Evolutionary conservation across 2,113 vertebrate species (phyloP).

Genomic region (Carlito syrichta): DNA sequence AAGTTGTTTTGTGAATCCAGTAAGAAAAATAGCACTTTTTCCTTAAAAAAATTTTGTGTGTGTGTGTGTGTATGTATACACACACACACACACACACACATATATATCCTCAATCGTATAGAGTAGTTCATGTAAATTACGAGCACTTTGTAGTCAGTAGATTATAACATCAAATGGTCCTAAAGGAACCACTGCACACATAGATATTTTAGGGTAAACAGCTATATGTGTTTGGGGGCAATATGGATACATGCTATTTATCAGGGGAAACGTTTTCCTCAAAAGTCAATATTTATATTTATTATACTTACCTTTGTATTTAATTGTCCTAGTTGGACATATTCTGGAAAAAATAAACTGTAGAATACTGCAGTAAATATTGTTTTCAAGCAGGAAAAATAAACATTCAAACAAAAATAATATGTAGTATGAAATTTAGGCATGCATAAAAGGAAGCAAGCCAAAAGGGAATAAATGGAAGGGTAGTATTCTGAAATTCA

Average conservation of each 20-base stretch:
- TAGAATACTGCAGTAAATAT: neutral
- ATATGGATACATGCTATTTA: neutral
- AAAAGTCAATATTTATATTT: neutral
- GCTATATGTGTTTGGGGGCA: neutral
- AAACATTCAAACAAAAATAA: neutral
- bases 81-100: too few relatives aligned
- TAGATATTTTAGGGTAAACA: neutral
- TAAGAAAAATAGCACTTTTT: neutral
- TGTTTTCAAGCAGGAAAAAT: constrained; percentile 31
- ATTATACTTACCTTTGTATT: neutral
- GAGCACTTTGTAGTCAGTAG: neutral
- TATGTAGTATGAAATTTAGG: neutral
- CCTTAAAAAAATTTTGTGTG: too few relatives aligned
- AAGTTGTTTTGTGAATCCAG: neutral
- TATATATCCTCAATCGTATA: neutral
- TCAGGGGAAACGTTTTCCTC: neutral
- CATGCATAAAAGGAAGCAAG: neutral
- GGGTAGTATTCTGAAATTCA: neutral
- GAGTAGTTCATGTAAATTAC: neutral
- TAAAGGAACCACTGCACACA: neutral
- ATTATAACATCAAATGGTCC: neutral
- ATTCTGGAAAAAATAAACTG: neutral
- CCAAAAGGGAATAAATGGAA: neutral
- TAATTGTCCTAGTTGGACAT: neutral
- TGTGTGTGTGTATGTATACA: too few relatives aligned